Conservation (phyloP, 2,797 vertebrate species). For the Scyliorhinus canicula region DNA sequence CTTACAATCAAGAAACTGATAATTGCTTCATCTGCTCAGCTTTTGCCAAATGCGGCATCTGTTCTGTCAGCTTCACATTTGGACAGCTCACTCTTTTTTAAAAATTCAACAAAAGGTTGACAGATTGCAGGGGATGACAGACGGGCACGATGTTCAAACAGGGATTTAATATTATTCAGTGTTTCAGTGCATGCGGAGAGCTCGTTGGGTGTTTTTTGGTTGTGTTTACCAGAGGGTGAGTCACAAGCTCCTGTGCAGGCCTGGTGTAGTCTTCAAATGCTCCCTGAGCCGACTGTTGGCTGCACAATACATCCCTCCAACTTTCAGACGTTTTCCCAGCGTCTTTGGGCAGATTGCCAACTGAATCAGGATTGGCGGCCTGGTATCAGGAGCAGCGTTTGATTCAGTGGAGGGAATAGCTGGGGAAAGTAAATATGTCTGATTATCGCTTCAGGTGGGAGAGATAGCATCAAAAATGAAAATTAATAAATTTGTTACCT, state of each 20-base stretch:
- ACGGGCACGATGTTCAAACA: background rate
- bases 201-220: background rate
- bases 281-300: background rate
- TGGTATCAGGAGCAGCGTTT: too few species aligned
- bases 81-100: background rate
- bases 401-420: background rate
- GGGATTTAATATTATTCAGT: background rate
- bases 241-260: background rate
- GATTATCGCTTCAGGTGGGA: background rate
- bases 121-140: background rate
- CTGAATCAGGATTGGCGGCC: background rate
- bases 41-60: background rate
- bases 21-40: background rate
- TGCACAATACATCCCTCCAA: background rate
- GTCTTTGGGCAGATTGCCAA: background rate
- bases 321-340: background rate
- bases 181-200: background rate
- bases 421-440: background rate
- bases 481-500: background rate
- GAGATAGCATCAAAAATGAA: background rate
- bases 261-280: background rate
- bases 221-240: background rate
- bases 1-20: background rate
- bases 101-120: background rate
- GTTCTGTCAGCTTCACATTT: background rate